Evolutionary conservation across 2,888 invertebrate species (phyloP).

Genomic region (Parnassius mnemosyne): DNA sequence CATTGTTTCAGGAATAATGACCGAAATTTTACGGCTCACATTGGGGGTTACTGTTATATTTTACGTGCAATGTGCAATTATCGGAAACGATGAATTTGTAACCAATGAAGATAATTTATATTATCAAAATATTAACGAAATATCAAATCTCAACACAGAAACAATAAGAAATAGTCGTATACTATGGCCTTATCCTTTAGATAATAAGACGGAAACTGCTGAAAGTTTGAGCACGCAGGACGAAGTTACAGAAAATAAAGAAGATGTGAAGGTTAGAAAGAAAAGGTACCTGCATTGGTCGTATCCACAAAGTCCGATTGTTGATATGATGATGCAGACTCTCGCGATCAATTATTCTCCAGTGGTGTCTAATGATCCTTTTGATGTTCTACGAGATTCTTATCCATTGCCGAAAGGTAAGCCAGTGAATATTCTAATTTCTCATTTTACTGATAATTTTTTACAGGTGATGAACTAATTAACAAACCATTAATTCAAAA

Average conservation of each 20-base stretch:
- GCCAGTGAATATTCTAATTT: conserved; percentile 18
- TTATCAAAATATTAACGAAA: conserved; percentile 28
- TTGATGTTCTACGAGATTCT: conserved; percentile 65
- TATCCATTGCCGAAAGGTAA: conserved; percentile 72
- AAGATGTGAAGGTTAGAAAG: conserved; percentile 28
- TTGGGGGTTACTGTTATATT: conserved; percentile 31
- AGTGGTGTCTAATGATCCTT: conserved; percentile 55
- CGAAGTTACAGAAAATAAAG: conserved; percentile 7
- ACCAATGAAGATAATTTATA: conserved; percentile 43
- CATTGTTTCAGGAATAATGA: conserved; percentile 47
- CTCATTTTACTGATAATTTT: too few species aligned
- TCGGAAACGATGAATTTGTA: conserved; percentile 33
- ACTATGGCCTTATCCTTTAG: conserved; percentile 56
- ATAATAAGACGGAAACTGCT: conserved; percentile 36
- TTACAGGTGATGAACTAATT: too few species aligned
- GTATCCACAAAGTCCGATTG: conserved; percentile 59
- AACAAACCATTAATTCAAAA: too few species aligned
- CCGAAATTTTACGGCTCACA: conserved; percentile 34
- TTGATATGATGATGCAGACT: conserved; percentile 65
- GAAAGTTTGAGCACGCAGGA: conserved; percentile 14
- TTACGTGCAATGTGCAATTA: conserved; percentile 20
- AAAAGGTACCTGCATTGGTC: conserved; percentile 52
- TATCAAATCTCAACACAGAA: conserved; percentile 29
- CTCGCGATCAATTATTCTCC: conserved; percentile 53
- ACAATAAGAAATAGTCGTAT: conserved; percentile 45